These are phyloP conservation scores for Drosophila lutescens DNA, from an alignment of 2,888 invertebrate genomes.

Conservation along the genomic window DNA sequence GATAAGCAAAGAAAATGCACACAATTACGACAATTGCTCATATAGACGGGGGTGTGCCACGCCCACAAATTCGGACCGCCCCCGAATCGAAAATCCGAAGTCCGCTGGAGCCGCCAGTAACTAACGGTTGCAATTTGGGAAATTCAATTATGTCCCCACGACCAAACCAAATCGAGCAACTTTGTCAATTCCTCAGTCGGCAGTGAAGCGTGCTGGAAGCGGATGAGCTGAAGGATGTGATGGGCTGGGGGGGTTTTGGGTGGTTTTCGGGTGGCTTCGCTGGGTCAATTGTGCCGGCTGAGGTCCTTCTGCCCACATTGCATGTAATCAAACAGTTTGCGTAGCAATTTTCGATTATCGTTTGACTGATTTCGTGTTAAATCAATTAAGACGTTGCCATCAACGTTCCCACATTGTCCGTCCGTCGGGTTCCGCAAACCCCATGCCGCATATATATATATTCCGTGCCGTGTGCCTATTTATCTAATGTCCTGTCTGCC, in stretches of 20 bases:
- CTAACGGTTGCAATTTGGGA: constrained; percentile 51
- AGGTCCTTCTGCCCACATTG: constrained; percentile 56
- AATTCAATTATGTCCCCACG: constrained; percentile 67
- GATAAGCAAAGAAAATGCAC: constrained; percentile 70
- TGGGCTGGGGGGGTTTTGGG: constrained; percentile 8
- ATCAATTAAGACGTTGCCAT: constrained; percentile 77
- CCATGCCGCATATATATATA: background rate
- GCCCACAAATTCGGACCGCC: constrained; percentile 20
- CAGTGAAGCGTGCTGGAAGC: constrained; percentile 63
- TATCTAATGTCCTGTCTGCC: constrained; percentile 68
- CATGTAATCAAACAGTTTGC: constrained; percentile 81
- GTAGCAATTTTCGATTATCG: constrained; percentile 80
- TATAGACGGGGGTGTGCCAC: constrained; percentile 31
- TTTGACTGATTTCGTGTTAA: constrained; percentile 80
- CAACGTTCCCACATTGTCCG: constrained; percentile 48
- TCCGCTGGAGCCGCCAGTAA: constrained; percentile 25
- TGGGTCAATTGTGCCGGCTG: constrained; percentile 33
- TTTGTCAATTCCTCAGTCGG: constrained; percentile 64
- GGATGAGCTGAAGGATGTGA: constrained; percentile 44
- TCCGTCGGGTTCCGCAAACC: constrained; percentile 8
- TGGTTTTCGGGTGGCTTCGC: constrained; percentile 2
- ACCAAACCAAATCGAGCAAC: constrained; percentile 45
- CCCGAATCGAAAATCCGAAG: constrained; percentile 1
- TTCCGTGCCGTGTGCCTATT: constrained; percentile 70
- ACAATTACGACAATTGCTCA: constrained; percentile 73